Percentiles rank a stretch among this genome's conserved stretches.
Conservation (phyloP, 2,113 vertebrate genomes). For the Cacatua alba region DNA sequence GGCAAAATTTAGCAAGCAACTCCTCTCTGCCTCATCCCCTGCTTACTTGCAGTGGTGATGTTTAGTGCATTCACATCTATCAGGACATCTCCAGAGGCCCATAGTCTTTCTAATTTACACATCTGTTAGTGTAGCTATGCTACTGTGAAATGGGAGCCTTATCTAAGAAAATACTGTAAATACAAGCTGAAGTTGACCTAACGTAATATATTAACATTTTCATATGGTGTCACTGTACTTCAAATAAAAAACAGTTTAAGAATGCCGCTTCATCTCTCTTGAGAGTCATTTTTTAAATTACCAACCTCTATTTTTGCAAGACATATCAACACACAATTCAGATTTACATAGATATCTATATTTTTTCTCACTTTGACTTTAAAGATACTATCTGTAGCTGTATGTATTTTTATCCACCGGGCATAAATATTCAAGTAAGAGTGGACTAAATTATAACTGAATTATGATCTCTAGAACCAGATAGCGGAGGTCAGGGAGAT, state of each 20-base stretch:
- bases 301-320: not conserved
- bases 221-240: not conserved
- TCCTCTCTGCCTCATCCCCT: not conserved
- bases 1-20: constrained; percentile 17
- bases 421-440: not conserved
- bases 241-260: not conserved
- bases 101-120: not conserved
- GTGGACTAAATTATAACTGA: not conserved
- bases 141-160: not conserved
- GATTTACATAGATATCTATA: not conserved
- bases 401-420: not conserved
- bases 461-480: not conserved
- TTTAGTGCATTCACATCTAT: not conserved
- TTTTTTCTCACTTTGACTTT: not conserved
- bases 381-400: not conserved
- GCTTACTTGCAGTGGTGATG: not conserved
- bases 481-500: not conserved
- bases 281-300: not conserved
- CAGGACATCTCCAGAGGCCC: not conserved
- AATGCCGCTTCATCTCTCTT: not conserved
- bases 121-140: not conserved
- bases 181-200: not conserved
- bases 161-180: not conserved
- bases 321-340: not conserved
- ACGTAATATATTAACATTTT: not conserved